These are phyloP conservation scores for Nasonovia ribisnigri DNA, from an alignment of 2,888 invertebrate species.

Conservation along the genomic window DNA sequence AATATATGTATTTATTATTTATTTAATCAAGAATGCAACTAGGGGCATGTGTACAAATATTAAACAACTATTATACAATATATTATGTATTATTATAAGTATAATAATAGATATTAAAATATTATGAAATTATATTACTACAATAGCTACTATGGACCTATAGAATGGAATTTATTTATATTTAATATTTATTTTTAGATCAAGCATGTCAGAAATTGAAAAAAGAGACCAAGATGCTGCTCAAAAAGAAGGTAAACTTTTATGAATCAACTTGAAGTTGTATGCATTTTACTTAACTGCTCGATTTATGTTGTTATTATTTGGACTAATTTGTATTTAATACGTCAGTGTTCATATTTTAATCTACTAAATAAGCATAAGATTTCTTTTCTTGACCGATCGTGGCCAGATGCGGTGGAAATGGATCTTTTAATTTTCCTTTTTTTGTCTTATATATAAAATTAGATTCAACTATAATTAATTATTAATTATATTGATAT, in stretches of 20 bases:
- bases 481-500: not conserved
- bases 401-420: not conserved
- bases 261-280: not conserved
- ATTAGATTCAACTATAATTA: not conserved
- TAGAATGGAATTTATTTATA: not conserved
- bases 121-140: not conserved
- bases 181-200: conserved; percentile 66
- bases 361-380: not conserved
- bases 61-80: not conserved
- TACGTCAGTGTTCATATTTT: not conserved
- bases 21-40: not conserved
- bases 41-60: not conserved
- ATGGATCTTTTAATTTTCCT: not conserved
- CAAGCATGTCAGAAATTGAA: conserved; percentile 68
- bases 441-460: not conserved
- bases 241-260: conserved; percentile 67
- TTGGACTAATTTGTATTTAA: conserved; percentile 2
- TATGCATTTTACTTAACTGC: conserved; percentile 41
- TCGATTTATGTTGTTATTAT: conserved; percentile 30
- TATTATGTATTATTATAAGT: not conserved
- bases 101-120: not conserved
- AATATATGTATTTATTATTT: not conserved
- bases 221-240: conserved; percentile 66
- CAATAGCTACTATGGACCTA: not conserved
- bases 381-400: not conserved